A percentile compares a stretch with the other conserved stretches of the same genome.
Evolutionary conservation across 2,113 vertebrate genomes (phyloP).

Genomic region (Sialia sialis): DNA sequence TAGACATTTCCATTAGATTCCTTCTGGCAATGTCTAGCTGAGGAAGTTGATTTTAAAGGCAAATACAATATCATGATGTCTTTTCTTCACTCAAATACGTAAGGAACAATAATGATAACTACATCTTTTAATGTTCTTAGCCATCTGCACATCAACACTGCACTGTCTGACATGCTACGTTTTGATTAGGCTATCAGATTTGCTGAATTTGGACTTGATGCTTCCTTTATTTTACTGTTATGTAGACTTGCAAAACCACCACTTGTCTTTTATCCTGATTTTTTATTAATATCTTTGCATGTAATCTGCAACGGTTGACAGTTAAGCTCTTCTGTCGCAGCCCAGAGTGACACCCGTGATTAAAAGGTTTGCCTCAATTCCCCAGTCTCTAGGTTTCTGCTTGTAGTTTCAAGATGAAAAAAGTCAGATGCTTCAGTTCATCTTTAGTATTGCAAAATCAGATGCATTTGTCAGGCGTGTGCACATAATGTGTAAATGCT

Average conservation of each 20-base stretch:
- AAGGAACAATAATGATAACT: constrained; percentile 11
- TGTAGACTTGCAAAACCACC: neutral
- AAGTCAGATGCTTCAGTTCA: neutral
- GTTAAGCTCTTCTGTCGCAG: neutral
- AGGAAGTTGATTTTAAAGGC: constrained; percentile 52
- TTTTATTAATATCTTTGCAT: neutral
- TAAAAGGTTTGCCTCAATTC: constrained; percentile 18
- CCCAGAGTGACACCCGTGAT: constrained; percentile 12
- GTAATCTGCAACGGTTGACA: constrained; percentile 1
- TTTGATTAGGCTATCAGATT: constrained; percentile 41
- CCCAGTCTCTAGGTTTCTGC: neutral
- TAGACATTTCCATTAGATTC: constrained; percentile 16
- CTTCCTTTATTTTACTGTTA: neutral
- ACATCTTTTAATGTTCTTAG: neutral
- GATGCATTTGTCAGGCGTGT: neutral
- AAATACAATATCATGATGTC: constrained; percentile 37
- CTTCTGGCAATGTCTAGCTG: constrained; percentile 20
- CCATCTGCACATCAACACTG: neutral
- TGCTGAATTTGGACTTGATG: neutral
- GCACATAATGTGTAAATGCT: neutral
- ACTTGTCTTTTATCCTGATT: neutral
- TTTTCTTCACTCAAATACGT: neutral
- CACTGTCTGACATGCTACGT: neutral
- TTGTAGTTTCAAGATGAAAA: neutral
- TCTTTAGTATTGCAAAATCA: neutral